These are phyloP conservation scores for Tenthredo mesomela DNA, from an alignment of 2,888 invertebrate species.

Conservation along the genomic window DNA sequence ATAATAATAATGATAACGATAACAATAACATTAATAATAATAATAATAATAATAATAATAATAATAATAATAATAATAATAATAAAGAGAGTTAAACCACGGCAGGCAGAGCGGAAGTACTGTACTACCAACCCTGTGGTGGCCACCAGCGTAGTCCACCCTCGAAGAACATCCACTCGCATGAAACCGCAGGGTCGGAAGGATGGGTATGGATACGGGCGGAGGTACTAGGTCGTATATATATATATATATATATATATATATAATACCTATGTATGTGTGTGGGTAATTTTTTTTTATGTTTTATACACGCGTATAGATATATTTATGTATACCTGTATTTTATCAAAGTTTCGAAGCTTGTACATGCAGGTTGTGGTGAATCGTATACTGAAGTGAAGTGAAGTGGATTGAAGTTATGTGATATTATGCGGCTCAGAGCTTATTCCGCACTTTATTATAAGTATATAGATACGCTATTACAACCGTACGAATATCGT, in stretches of 20 bases:
- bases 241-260: background rate
- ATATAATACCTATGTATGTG: background rate
- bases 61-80: conserved; percentile 74
- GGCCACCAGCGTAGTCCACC: conserved; percentile 23
- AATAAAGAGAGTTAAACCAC: conserved; percentile 75
- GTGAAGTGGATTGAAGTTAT: background rate
- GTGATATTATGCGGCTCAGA: background rate
- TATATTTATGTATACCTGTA: background rate
- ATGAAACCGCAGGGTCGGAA: conserved; percentile 51
- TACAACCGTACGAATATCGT: background rate
- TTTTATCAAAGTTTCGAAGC: background rate
- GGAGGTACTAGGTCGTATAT: background rate
- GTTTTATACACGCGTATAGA: background rate
- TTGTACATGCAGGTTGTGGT: background rate
- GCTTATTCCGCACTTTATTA: background rate
- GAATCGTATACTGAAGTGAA: background rate
- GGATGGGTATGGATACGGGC: conserved; percentile 34
- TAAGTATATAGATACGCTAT: background rate
- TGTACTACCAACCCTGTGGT: conserved; percentile 14
- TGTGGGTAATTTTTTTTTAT: background rate
- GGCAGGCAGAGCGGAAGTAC: conserved; percentile 70
- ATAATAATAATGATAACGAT: conserved; percentile 64
- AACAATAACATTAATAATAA: background rate
- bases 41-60: conserved; percentile 54
- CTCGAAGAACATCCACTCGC: conserved; percentile 43